Base-by-base conservation (phyloP, 2,888 invertebrate species). In the Synanthedon vespiformis region DNA sequence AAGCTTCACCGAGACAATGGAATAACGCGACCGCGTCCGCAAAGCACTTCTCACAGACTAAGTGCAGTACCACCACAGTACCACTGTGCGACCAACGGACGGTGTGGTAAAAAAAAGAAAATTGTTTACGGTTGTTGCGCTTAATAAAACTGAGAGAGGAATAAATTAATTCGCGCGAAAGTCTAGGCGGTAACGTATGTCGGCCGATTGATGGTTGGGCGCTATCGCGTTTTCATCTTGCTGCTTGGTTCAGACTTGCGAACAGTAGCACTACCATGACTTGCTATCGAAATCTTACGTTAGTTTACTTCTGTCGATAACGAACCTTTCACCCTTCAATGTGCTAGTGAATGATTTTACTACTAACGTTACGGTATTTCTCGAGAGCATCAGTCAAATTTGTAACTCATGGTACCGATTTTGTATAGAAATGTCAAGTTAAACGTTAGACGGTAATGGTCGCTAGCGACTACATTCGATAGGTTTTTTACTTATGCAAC, bases 81-180 rank as follows among this genome's bases (percentile, higher is more conserved):
- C 72, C 67, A 58, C 62, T 63, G 67, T 68, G 62, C 57, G 53
- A 51, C 54, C 54, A 53, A 50, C 56, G 67, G 66, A 61, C 50
- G 16, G 48, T 48, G 44, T 12, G 44, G 16, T 34, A 34, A 34
- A 34, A 73, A 80, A 82, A 85, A 86, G 85, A 84, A 87, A 86
- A 83, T 83, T 75, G 74, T 77, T 86, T 84, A 87, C 84, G 85
- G 80, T 78, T 74, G 73, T 70, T 82, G 85, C 82, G 76, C 80
- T 72, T 80, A 82, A 78, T 80, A 81, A 80, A 80, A 65, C 53
- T 40, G 48, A 54, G 72, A 73, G 75, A 77, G 70, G 77, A 83
- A 84, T 81, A 77, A 80, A 81, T 85, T 80, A 79, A 65, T 73
- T 68, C 73, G 64, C 72, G 82, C 81, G 86, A 87, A 87, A 86